Base-by-base conservation (phyloP, 2,888 invertebrate species). In the Seira ritae region DNA sequence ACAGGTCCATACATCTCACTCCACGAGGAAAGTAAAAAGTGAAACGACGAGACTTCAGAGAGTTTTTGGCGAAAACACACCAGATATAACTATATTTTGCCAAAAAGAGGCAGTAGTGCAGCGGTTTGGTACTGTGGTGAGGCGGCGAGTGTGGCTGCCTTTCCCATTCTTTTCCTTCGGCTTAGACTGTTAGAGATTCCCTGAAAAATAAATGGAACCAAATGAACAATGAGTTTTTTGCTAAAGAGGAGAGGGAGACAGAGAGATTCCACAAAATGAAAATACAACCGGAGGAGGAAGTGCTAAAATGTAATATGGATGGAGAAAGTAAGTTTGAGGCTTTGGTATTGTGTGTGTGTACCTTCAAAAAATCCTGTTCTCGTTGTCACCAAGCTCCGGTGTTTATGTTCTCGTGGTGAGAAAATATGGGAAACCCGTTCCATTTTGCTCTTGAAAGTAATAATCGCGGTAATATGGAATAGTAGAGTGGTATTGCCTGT, bases 381-480 rank as follows among this genome's bases (percentile, higher is more conserved):
- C n/a, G n/a, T n/a, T n/a, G n/a, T n/a, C n/a, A n/a, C n/a, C n/a
- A n/a, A n/a, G n/a, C n/a, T n/a, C n/a, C n/a, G n/a, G n/a, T n/a
- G n/a, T n/a, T n/a, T n/a, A n/a, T n/a, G n/a, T n/a, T n/a, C n/a
- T n/a, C n/a, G n/a, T n/a, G n/a, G n/a, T n/a, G n/a, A n/a, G n/a
- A n/a, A n/a, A n/a, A n/a, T n/a, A n/a, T n/a, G n/a, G n/a, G n/a
- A n/a, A n/a, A n/a, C n/a, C n/a, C n/a, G n/a, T n/a, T n/a, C n/a
- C n/a, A n/a, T n/a, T n/a, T n/a, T n/a, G n/a, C 46, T 67, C 67
- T 67, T 24, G 42, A 75, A 75, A 75, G 50, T 68, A 68, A 68
- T 74, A 74, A 69, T 74, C n/a, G n/a, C n/a, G 62, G 62, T 67
- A 65, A 74, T 73, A 74, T 80, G 62, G 74, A 80, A 80, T 74